Conservation (phyloP, 2,888 invertebrate species). For the Agrotis exclamationis region DNA sequence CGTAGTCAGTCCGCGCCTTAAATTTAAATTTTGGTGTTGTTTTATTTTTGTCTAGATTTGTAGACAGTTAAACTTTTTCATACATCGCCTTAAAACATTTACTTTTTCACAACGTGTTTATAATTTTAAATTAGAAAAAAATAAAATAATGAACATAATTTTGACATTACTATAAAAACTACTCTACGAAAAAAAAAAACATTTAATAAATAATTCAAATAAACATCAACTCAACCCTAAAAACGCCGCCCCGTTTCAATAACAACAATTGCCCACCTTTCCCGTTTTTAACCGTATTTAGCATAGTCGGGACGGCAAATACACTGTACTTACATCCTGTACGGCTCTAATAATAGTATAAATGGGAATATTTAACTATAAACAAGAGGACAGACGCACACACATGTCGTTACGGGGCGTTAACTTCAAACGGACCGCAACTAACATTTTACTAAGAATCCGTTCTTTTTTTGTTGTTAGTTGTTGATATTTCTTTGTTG, state of each 20-base stretch:
- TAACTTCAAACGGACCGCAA: slow-evolving; percentile 69
- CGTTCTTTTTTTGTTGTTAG: slow-evolving; percentile 53
- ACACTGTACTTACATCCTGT: slow-evolving; percentile 62
- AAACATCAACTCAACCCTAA: slow-evolving; percentile 25
- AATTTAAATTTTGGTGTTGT: too few species aligned
- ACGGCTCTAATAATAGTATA: slow-evolving; percentile 65
- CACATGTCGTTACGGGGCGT: slow-evolving; percentile 64
- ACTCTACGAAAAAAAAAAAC: not conserved
- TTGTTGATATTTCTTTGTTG: slow-evolving; percentile 49
- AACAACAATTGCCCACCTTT: slow-evolving; percentile 54
- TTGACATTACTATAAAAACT: not conserved
- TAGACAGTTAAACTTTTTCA: too few species aligned
- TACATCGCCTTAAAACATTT: too few species aligned
- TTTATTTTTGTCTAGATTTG: too few species aligned
- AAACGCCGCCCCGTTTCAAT: slow-evolving; percentile 31
- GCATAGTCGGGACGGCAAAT: slow-evolving; percentile 57
- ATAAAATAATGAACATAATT: too few species aligned
- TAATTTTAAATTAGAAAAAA: too few species aligned
- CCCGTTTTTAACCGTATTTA: slow-evolving; percentile 56
- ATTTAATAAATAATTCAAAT: not conserved
- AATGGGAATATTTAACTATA: slow-evolving; percentile 65
- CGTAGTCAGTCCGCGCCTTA: too few species aligned
- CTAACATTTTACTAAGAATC: slow-evolving; percentile 66
- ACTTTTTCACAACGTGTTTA: too few species aligned
- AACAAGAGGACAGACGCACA: slow-evolving; percentile 66